These are phyloP conservation scores for Hippolais icterina DNA, from an alignment of 2,113 vertebrate species.

Conservation along the genomic window DNA sequence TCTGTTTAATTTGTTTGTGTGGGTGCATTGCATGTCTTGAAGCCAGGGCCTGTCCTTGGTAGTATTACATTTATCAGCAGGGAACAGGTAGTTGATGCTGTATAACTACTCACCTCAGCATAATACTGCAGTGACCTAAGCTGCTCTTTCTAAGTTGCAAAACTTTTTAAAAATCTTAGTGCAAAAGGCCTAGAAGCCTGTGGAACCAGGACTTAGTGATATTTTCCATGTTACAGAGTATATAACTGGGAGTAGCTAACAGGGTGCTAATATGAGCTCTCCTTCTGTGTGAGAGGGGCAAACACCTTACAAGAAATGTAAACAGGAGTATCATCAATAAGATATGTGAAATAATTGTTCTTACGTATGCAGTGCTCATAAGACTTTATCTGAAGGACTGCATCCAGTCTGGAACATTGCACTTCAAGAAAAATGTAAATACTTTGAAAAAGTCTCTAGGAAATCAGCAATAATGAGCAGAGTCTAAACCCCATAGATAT, in stretches of 20 bases:
- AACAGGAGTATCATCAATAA: not conserved
- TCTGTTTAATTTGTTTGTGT: not conserved
- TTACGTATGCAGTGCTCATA: not conserved
- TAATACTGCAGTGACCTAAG: not conserved
- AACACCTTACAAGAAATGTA: not conserved
- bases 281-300: not conserved
- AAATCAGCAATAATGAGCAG: not conserved
- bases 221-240: not conserved
- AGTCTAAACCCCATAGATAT: not conserved
- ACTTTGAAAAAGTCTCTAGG: not conserved
- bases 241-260: not conserved
- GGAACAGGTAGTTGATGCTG: not conserved
- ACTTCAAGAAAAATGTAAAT: not conserved
- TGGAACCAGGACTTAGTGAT: not conserved
- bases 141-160: not conserved
- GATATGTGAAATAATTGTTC: not conserved
- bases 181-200: not conserved
- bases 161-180: not conserved
- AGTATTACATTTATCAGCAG: not conserved
- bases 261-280: not conserved
- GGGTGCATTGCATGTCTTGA: not conserved
- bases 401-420: not conserved
- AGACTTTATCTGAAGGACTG: not conserved
- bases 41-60: not conserved
- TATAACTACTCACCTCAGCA: not conserved